Conservation (phyloP, 2,888 invertebrate genomes). For the Tachina fera region DNA sequence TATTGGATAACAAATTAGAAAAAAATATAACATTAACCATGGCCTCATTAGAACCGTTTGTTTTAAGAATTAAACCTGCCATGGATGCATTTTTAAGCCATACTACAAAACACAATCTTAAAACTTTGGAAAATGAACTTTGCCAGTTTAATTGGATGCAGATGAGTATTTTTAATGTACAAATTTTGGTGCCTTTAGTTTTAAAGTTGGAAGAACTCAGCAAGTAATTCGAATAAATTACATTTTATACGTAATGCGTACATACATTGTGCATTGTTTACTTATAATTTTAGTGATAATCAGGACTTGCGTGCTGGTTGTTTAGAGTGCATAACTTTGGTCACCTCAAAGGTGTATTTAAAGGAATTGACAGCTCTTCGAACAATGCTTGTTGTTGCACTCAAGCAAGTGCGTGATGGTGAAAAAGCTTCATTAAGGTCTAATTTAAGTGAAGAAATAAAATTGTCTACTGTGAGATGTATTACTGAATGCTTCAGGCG, state of each 20-base stretch:
- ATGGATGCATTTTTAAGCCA: constrained; percentile 78
- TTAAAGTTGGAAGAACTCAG: constrained; percentile 79
- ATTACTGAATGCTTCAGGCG: constrained; percentile 77
- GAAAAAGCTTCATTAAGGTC: constrained; percentile 73
- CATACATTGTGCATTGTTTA: neutral
- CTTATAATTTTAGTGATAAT: constrained; percentile 74
- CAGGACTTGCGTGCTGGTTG: constrained; percentile 79
- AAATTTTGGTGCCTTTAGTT: constrained; percentile 80
- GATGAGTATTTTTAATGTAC: constrained; percentile 79
- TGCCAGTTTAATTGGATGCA: constrained; percentile 76
- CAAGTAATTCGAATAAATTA: constrained; percentile 73
- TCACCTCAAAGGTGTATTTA: constrained; percentile 78
- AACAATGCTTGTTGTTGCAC: constrained; percentile 78
- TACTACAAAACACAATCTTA: constrained; percentile 76
- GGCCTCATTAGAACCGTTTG: constrained; percentile 78
- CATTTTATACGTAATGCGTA: neutral
- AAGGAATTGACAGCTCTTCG: constrained; percentile 78
- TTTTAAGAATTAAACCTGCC: constrained; percentile 78
- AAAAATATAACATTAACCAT: constrained; percentile 64
- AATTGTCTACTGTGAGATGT: constrained; percentile 79
- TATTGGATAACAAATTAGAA: neutral
- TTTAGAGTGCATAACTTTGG: constrained; percentile 77
- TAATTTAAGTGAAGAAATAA: constrained; percentile 81
- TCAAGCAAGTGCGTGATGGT: constrained; percentile 80
- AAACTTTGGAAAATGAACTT: constrained; percentile 76